Evolutionary conservation across 30 jellyfish, hydroid and myxozoan species (phyloP), one percentile per base, ranked within the genome.

Genomic region (Turritopsis dohrnii): DNA sequence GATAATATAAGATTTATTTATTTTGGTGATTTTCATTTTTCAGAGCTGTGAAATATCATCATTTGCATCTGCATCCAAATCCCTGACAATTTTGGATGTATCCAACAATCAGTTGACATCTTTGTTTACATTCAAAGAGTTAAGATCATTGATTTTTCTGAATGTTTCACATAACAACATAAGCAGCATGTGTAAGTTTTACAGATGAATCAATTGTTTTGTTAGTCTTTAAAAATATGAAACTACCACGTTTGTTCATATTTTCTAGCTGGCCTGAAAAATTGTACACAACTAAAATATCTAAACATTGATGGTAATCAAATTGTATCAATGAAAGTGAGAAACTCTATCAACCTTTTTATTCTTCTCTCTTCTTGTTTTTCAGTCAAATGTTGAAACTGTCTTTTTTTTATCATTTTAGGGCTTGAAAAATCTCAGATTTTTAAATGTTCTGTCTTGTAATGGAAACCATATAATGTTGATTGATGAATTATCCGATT

Each of bases 161-260:
- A 89, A 88, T 72, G 81, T 88, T 66, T 82, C 96, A 1, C 54
- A 83, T 5, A 88, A 88, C 72, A 77, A 85, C 28, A 88, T 88
- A 21, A 83, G 90, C n/a, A 53, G 96, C 60, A 83, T 88, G 1
- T 88, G 96, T 88, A 60, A 81, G 89, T 52, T 52, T 80, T 31
- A 52, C 3, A 21, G 0, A 41, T 25, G 52, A 28, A 22, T 4
- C n/a, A 20, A 13, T 1, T 41, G 60, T 21, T 72, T 79, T 26
- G 1, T 0, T 20, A 23, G 8, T 28, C 17, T 76, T 76, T 26
- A 29, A 25, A 17, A 25, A 25, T 26, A n/a, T 75, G 54, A 16
- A 22, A n/a, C 17, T 28, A 75, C n/a, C 27, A 9, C 18, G 9
- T 29, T 0, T 30, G n/a, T 75, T n/a, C 25, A 0, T 29, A 0